These are phyloP conservation scores for Eudyptes chrysolophus DNA, from an alignment of 2,113 vertebrate genomes.

Conservation along the genomic window DNA sequence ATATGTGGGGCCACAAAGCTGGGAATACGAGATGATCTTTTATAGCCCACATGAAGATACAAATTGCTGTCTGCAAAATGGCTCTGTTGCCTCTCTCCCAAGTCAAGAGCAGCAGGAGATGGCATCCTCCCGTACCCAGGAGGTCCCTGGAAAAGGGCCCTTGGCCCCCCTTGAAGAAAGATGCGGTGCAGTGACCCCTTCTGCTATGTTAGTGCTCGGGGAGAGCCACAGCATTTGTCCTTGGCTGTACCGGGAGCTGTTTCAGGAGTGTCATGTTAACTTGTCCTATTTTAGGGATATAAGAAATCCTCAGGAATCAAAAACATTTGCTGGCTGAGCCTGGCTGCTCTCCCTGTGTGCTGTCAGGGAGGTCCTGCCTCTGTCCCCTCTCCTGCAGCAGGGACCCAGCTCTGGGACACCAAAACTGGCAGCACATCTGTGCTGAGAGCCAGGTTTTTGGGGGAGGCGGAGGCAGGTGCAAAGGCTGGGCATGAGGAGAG, in stretches of 20 bases:
- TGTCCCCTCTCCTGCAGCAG: background rate
- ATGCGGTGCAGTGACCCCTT: background rate
- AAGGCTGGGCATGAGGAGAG: background rate
- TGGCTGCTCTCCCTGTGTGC: background rate
- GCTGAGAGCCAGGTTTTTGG: background rate
- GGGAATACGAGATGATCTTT: background rate
- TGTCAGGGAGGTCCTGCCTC: background rate
- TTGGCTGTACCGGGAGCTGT: background rate
- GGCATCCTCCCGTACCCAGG: background rate
- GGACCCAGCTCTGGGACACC: background rate
- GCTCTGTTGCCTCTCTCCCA: background rate
- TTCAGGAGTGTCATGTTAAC: background rate
- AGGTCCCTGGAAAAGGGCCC: background rate
- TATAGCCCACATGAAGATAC: background rate
- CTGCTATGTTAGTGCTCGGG: background rate
- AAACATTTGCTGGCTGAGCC: background rate
- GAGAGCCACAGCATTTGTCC: background rate
- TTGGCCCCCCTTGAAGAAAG: background rate
- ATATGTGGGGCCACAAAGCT: background rate
- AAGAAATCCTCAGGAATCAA: slow-evolving; percentile 31
- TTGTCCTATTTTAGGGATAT: slow-evolving; percentile 35
- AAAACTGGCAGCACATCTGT: background rate
- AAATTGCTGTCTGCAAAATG: background rate
- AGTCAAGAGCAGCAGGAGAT: background rate
- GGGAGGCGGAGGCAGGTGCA: background rate